These are phyloP conservation scores for Montipora cactus DNA, from an alignment of 64 coral and sea anemone genomes.

Conservation along the genomic window DNA sequence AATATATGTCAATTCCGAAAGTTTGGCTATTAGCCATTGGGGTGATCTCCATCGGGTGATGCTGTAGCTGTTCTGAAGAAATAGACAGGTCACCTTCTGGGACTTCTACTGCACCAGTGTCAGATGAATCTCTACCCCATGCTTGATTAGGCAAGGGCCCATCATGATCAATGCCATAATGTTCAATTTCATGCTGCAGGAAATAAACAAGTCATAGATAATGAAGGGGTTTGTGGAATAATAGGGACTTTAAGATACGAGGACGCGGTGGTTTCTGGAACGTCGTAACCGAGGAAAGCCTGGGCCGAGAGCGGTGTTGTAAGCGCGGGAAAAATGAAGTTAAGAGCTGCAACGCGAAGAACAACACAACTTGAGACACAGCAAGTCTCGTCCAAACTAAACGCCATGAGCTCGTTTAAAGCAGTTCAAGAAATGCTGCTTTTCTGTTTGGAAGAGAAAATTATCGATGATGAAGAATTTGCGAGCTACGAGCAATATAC, in stretches of 20 bases:
- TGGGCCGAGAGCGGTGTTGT: slow-evolving; percentile 34
- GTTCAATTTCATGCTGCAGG: background rate
- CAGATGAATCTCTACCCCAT: background rate
- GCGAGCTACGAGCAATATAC: slow-evolving; percentile 48
- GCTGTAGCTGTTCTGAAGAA: background rate
- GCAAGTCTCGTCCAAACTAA: too few species aligned
- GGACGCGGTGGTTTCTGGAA: background rate
- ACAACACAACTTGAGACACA: too few species aligned
- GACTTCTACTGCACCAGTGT: background rate
- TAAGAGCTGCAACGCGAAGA: slow-evolving; percentile 62
- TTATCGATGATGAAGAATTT: slow-evolving; percentile 69
- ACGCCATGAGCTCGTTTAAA: background rate
- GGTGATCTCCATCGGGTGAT: background rate
- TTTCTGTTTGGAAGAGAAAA: slow-evolving; percentile 63
- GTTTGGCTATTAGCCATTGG: slow-evolving; percentile 25
- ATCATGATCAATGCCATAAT: background rate
- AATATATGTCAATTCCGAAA: slow-evolving; percentile 30
- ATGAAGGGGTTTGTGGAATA: slow-evolving; percentile 11
- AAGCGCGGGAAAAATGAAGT: slow-evolving; percentile 50
- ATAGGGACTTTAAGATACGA: too few species aligned
- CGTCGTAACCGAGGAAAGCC: slow-evolving; percentile 18
- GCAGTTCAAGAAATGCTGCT: slow-evolving; percentile 62
- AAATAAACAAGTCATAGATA: slow-evolving; percentile 1
- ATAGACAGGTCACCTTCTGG: background rate
- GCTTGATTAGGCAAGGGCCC: background rate